Evolutionary conservation across 2,797 vertebrate species (phyloP).

Genomic region (Decapterus maruadsi): DNA sequence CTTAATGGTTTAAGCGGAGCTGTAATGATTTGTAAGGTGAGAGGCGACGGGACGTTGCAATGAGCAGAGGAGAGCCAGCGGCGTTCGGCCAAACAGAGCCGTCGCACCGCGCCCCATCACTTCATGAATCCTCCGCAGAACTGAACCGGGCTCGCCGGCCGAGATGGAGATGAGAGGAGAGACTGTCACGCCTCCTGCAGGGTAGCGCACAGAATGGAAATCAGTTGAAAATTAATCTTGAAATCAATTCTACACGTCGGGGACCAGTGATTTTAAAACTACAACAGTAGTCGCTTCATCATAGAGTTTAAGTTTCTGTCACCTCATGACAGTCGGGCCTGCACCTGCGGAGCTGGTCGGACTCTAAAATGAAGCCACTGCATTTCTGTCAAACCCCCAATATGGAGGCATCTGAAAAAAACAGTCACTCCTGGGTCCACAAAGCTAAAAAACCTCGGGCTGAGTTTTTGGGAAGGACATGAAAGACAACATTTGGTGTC

Average conservation of each 20-base stretch:
- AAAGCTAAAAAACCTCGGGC: no score
- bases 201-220: neutral
- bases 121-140: slow-evolving; percentile 74
- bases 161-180: slow-evolving; percentile 7
- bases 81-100: slow-evolving; percentile 61
- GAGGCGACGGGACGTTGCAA: slow-evolving; percentile 66
- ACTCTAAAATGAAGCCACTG: no score
- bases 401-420: neutral
- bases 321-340: neutral
- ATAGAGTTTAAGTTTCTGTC: neutral
- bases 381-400: neutral
- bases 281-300: no score
- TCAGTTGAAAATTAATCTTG: neutral
- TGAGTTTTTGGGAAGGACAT: no score
- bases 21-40: slow-evolving; percentile 87
- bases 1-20: slow-evolving; percentile 81
- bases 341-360: no score
- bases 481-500: no score
- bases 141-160: slow-evolving; percentile 4
- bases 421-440: no score
- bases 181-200: neutral
- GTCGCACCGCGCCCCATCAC: slow-evolving; percentile 59
- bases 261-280: no score
- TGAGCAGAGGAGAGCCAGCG: slow-evolving; percentile 49
- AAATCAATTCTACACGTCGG: neutral